Evolutionary conservation across 1,140 invertebrate genomes (phyloP).

Genomic region (Drosophila navojoa): DNA sequence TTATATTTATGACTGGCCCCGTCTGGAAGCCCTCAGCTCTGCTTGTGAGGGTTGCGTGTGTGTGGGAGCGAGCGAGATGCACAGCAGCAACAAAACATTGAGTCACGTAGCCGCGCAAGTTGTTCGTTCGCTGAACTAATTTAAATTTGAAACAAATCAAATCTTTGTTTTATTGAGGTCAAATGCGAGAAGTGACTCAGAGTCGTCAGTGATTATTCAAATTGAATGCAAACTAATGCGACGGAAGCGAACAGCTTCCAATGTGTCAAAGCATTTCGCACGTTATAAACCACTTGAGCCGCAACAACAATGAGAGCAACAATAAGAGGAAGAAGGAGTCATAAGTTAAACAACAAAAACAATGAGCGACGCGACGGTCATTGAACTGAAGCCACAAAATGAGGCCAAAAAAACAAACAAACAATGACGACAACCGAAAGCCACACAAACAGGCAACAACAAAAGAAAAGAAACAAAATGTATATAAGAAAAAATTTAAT

Average conservation of each 20-base stretch:
- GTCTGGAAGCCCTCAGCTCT: background rate
- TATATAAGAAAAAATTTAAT: constrained; percentile 39
- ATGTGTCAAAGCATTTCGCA: constrained; percentile 4
- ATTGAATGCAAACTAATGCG: constrained; percentile 44
- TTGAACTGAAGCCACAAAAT: constrained; percentile 63
- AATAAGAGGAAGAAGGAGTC: constrained; percentile 11
- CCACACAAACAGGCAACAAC: constrained; percentile 17
- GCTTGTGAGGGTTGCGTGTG: constrained; percentile 1
- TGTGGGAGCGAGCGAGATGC: background rate
- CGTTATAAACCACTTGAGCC: too few species aligned
- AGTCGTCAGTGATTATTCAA: constrained; percentile 41
- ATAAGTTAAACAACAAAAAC: background rate
- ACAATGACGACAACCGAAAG: constrained; percentile 39
- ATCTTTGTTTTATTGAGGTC: constrained; percentile 28
- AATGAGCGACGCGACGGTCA: constrained; percentile 41
- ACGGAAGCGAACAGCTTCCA: constrained; percentile 16
- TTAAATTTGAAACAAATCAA: background rate
- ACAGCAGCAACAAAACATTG: background rate
- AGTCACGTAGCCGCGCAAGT: background rate
- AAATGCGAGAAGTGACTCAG: background rate
- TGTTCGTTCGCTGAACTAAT: background rate
- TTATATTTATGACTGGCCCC: too few species aligned
- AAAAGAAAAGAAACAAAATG: constrained; percentile 21
- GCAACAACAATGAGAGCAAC: background rate
- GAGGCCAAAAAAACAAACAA: constrained; percentile 59